Base-by-base conservation (phyloP, 2,888 invertebrate genomes). In the Drosophila percnosoma region DNA sequence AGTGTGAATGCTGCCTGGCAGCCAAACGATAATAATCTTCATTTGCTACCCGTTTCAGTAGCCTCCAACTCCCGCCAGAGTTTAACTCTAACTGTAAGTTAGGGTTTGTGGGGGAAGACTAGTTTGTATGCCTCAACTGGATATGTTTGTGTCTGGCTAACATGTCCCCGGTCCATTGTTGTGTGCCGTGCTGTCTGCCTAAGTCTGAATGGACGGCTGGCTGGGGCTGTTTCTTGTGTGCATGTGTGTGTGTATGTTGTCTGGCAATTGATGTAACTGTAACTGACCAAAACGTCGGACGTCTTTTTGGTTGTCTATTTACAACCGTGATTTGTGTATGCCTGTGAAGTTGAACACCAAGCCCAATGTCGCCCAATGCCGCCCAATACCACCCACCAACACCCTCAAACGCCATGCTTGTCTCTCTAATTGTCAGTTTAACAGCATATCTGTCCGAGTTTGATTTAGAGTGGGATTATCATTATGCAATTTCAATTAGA, bases 231-330 rank as follows among this genome's bases (percentile, higher is more conserved):
- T 24, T 15, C 45, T 21, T 45, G 13, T 45, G 42, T 54, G 57
- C 61, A 34, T 60, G 48, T 45, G 36, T 40, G 38, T 53, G 78
- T 74, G 65, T 75, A 55, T 70, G 58, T 59, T 72, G 59, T 61
- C 52, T 73, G 85, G 69, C 87, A 90, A 90, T 86, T 86, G 90
- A 85, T 88, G 89, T 80, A 75, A 80, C 77, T 77, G 82, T 82
- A 69, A 67, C 83, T 77, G 78, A 68, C 80, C 80, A 73, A 86
- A 78, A 72, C 58, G 75, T 72, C 70, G 75, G 64, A 80, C 73
- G 86, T 86, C 85, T 85, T 86, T 90, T 90, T 74, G 89, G 65
- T 65, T 87, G 86, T 88, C 86, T 88, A 88, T 90, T 90, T 88
- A 77, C 74, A 68, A 68, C 78, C 73, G 87, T 90, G 90, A 87